Evolutionary conservation across 1,140 invertebrate genomes (phyloP), one percentile per base, ranked within the genome.

Genomic region (Lepidurus couesii): DNA sequence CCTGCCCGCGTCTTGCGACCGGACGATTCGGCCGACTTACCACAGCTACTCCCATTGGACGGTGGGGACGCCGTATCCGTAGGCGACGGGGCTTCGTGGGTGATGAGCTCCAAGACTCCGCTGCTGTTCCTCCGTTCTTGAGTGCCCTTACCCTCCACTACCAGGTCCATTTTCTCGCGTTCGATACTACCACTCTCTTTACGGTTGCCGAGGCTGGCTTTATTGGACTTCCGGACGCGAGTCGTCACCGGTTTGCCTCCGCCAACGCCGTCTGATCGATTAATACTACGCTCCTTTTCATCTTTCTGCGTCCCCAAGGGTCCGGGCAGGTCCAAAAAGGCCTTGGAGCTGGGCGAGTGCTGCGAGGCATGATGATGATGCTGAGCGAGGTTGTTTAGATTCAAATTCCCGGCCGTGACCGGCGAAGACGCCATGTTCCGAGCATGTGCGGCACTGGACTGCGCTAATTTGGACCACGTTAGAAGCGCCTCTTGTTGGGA

Each of bases 31-130:
- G 26, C 53, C 75, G 80, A 78, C 73, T 79, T 80, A 16, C 76
- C 76, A n/a, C 76, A 65, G 45, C 75, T 75, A 44, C 75, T 74
- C 81, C 82, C 43, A 16, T 82, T 84, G 3, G 86, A 86, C 43
- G 87, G 87, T 6, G 87, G 87, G 8, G 87, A 88, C 8, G 85
- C 77, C 44, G 77, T 80, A 9, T 43, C 76, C 9, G 76, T 73
- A n/a, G 79, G 79, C 4, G 77, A 75, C 6, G 44, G 44, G 73
- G 78, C 73, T 13, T 75, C 75, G 13, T 21, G n/a, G 44, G 73
- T 79, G n/a, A 77, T 77, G 44, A 77, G 45, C 24, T 53, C 45
- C 45, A 53, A 34, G 34, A 34, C 76, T 9, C 44, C 26, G 34
- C 42, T 74, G 44, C 44, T 75, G 42, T 45, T 79, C 34, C 74